Evolutionary conservation across 2,797 vertebrate species (phyloP), one percentile per base, ranked within the genome.

Genomic region (Lepus townsendii): DNA sequence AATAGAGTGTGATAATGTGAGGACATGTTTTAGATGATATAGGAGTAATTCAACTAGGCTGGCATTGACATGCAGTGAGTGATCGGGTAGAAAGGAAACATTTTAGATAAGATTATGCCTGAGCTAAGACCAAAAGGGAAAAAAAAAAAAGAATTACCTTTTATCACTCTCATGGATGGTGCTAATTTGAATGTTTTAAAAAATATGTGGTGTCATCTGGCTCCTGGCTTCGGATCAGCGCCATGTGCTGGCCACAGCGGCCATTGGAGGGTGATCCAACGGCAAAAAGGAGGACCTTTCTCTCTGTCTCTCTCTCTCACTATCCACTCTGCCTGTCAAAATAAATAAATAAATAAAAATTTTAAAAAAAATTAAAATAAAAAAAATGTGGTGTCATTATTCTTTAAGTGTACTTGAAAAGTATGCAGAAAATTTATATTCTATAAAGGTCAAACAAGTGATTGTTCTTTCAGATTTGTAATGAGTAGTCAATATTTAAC

Each of bases 391-490:
- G 4, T 12, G 24, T 85, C 35, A 27, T 69, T 60, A 71, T 72
- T 94, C 12, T 30, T 57, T 24, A 47, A 76, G 63, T 24, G 47
- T 50, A 47, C 13, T 54, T 42, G 65, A 73, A 68, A 76, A 80
- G 52, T 32, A 75, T 11, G 3, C 82, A 71, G 62, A 69, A 69
- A 54, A 4, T 69, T 30, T 69, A 69, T 47, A 69, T 86, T 65
- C 42, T 77, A n/a, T 54, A 83, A 88, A 88, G 63, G 11, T 11
- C n/a, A 65, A 62, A 13, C 8, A 54, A 83, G 50, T 5, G 5
- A 42, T 11, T 22, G 14, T 94, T 86, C 66, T 60, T 80, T 75
- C 10, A 86, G 52, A 57, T 52, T 82, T 82, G 88, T 76, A 83
- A 60, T 60, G 8, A 22, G 16, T n/a, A 27, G 76, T 16, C 52